phyloP scores from a whole-genome alignment of 2,113 vertebrate genomes.

The zebrafish (Danio rerio) region DNA sequence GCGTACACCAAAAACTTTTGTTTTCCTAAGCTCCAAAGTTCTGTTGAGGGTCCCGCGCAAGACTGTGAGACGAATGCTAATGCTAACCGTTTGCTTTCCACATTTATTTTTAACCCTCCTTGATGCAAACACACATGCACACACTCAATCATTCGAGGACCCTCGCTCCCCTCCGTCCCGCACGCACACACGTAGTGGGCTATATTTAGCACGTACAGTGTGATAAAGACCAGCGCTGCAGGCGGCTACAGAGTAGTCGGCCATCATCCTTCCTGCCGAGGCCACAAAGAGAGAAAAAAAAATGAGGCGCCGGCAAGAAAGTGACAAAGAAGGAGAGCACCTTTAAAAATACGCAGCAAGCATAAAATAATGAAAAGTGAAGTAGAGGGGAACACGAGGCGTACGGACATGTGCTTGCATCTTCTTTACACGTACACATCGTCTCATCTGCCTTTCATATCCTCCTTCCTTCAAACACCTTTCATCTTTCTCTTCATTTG shows the following conservation, averaged over 20 bases:
- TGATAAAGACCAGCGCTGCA: constrained; percentile 47
- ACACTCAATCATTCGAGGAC: constrained; percentile 26
- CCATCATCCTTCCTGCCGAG: constrained; percentile 32
- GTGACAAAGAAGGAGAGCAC: constrained; percentile 60
- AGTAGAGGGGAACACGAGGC: constrained; percentile 50
- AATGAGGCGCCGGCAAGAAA: constrained; percentile 43
- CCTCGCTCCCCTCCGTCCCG: neutral
- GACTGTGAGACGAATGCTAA: neutral
- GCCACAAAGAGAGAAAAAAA: constrained; percentile 36
- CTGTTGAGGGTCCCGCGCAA: neutral
- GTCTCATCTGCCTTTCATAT: constrained; percentile 10
- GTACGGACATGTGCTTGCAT: constrained; percentile 25
- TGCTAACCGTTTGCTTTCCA: neutral
- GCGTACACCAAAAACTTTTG: neutral
- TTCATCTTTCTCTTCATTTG: constrained; percentile 17
- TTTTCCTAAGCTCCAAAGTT: too few relatives aligned
- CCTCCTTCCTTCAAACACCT: constrained; percentile 22
- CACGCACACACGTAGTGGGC: neutral
- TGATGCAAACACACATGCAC: constrained; percentile 27
- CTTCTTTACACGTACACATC: neutral
- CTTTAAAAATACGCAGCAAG: constrained; percentile 62
- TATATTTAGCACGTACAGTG: constrained; percentile 53
- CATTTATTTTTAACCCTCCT: neutral
- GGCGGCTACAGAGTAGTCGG: constrained; percentile 27
- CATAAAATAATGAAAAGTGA: constrained; percentile 61